A percentile compares a stretch with the other conserved stretches of the same genome.
Evolutionary conservation across 2,113 vertebrate species (phyloP).

Genomic region (Spermophilus dauricus): DNA sequence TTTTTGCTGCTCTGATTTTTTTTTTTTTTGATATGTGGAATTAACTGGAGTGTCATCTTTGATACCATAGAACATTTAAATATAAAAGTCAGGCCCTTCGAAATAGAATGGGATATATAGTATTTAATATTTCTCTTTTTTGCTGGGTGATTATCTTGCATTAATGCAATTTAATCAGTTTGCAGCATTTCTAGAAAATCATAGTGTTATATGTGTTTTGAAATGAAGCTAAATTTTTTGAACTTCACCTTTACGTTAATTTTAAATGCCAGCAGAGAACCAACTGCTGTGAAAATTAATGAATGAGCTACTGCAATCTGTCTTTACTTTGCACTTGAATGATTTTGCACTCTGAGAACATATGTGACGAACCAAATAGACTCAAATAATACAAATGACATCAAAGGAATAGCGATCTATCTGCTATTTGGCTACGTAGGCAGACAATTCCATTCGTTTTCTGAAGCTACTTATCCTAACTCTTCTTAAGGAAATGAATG

Average conservation of each 20-base stretch:
- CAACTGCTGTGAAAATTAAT: conserved; percentile 91
- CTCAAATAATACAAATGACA: conserved; percentile 64
- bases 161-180: conserved; percentile 86
- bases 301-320: conserved; percentile 85
- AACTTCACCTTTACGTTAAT: conserved; percentile 86
- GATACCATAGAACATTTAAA: conserved; percentile 65
- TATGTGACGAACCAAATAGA: conserved; percentile 81
- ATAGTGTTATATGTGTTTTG: conserved; percentile 81
- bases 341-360: conserved; percentile 81
- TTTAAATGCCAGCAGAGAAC: conserved; percentile 89
- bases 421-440: conserved; percentile 16
- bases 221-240: conserved; percentile 86
- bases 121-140: conserved; percentile 84
- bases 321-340: conserved; percentile 86
- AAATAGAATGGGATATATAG: conserved; percentile 79
- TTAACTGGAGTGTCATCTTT: conserved; percentile 59
- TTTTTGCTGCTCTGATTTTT: not conserved
- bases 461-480: not conserved
- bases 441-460: not conserved
- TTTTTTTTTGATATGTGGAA: not conserved
- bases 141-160: conserved; percentile 85
- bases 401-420: conserved; percentile 55
- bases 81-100: conserved; percentile 73
- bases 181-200: conserved; percentile 86
- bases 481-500: not conserved